A percentile compares a stretch with the other conserved stretches of the same genome.
Evolutionary conservation across 2,113 vertebrate species (phyloP).

Genomic region (Apteryx mantelli): DNA sequence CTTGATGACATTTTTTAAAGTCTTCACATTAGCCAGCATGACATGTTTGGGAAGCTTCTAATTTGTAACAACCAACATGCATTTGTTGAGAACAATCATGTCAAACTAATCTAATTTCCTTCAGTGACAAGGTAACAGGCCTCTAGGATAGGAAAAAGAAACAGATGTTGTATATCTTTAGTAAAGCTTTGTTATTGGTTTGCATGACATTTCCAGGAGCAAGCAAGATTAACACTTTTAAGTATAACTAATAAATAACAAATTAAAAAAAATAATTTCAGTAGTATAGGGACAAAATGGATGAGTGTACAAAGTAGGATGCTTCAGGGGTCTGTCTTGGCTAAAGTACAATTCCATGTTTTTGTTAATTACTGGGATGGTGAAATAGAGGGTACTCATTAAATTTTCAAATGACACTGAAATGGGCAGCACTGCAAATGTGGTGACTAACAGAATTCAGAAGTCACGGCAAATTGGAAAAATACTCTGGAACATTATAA

Average conservation of each 20-base stretch:
- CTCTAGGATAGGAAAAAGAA: not conserved
- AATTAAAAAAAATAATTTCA: not conserved
- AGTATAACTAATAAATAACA: not conserved
- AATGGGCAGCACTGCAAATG: not conserved
- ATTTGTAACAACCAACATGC: not conserved
- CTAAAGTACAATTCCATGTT: not conserved
- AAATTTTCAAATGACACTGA: not conserved
- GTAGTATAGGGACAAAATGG: not conserved
- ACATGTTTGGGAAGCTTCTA: not conserved
- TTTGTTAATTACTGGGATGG: not conserved
- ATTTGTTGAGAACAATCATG: not conserved
- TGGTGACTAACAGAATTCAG: not conserved
- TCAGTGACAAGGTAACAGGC: not conserved
- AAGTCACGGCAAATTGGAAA: not conserved
- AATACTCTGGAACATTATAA: not conserved
- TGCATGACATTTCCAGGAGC: not conserved
- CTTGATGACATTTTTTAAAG: conserved; percentile 8
- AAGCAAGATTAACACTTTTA: not conserved
- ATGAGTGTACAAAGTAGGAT: not conserved
- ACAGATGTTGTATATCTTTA: not conserved
- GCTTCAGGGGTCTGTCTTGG: not conserved
- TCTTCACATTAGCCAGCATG: not conserved
- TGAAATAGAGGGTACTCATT: not conserved
- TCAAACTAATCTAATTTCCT: not conserved
- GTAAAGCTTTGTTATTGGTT: not conserved